Percentiles rank a stretch among this genome's conserved stretches.
These are phyloP conservation scores for Meloidogyne hapla DNA, from an alignment of 1,140 invertebrate species.

Conservation along the genomic window DNA sequence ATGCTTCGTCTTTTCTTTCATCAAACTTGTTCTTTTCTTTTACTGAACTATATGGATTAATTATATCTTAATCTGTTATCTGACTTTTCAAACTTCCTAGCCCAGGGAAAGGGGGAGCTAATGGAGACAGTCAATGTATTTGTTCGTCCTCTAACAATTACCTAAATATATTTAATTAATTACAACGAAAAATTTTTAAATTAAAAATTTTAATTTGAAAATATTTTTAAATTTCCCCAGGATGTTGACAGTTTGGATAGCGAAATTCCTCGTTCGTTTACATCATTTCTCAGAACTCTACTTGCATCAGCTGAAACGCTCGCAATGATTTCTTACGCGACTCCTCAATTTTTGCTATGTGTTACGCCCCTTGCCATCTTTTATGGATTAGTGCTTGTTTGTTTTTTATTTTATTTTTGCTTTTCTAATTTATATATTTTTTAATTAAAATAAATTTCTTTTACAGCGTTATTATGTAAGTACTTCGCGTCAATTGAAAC, in stretches of 20 bases:
- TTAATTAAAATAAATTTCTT: neutral
- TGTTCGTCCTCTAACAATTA: too few species aligned
- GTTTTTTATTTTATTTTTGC: neutral
- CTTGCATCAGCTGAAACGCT: slow-evolving; percentile 66
- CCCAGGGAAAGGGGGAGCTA: too few species aligned
- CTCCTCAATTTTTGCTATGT: slow-evolving; percentile 68
- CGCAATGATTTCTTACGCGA: slow-evolving; percentile 67
- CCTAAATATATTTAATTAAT: neutral
- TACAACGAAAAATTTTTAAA: neutral
- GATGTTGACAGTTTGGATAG: slow-evolving; percentile 52
- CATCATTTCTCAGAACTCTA: slow-evolving; percentile 57
- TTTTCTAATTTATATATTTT: neutral
- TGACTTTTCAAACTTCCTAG: too few species aligned
- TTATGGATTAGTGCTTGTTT: slow-evolving; percentile 66
- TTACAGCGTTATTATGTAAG: slow-evolving; percentile 86
- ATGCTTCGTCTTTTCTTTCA: neutral
- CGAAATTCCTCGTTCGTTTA: slow-evolving; percentile 44
- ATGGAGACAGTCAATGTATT: neutral
- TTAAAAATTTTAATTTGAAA: slow-evolving; percentile 5
- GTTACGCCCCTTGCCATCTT: slow-evolving; percentile 68
- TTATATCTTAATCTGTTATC: too few species aligned
- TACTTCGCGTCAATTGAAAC: slow-evolving; percentile 87
- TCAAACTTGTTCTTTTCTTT: too few species aligned
- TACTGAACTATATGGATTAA: too few species aligned
- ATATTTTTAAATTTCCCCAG: slow-evolving; percentile 46